Evolutionary conservation across 2,113 vertebrate genomes (phyloP), one percentile per base, ranked within the genome.

Genomic region (Pyxicephalus adspersus): DNA sequence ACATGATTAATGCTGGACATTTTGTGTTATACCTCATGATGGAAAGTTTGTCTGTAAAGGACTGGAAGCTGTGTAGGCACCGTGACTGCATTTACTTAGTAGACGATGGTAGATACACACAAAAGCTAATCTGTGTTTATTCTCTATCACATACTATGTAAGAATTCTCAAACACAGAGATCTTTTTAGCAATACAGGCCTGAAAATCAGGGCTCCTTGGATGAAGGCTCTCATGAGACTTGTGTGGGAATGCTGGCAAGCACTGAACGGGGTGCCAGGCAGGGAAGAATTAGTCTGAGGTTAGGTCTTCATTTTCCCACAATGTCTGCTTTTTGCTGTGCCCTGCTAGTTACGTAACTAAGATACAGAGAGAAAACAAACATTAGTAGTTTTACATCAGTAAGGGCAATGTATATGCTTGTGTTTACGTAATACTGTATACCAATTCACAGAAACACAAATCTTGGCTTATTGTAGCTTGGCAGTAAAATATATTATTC

Each of bases 301-400:
- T 38, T 66, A 29, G 51, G 29, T 65, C 80, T 82, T 55, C 50
- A 58, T 55, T 75, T 82, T 82, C 80, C 80, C 80, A 82, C 71
- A 82, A 57, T 57, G 11, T 16, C 20, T 22, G 7, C 15, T n/a
- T n/a, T 66, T 51, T 82, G 63, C 31, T 51, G 45, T 31, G 28
- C n/a, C 25, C 29, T 57, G 25, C 22, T n/a, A 55, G 16, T 66
- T 28, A 82, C 54, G 29, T 58, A 73, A 65, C 52, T 22, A 52
- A 75, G 61, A 34, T 13, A 38, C 20, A 45, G 26, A 4, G n/a
- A 28, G 18, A 73, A 75, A 75, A 61, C 34, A n/a, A 16, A 2
- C 23, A 29, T 2, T 11, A n/a, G 0, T 23, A 20, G 34, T 67
- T 70, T 79, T 29, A 60, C 64, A 67, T 34, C 3, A 38, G 11